These are phyloP conservation scores for Diarsia mendica DNA, from an alignment of 2,888 invertebrate genomes.

Conservation along the genomic window DNA sequence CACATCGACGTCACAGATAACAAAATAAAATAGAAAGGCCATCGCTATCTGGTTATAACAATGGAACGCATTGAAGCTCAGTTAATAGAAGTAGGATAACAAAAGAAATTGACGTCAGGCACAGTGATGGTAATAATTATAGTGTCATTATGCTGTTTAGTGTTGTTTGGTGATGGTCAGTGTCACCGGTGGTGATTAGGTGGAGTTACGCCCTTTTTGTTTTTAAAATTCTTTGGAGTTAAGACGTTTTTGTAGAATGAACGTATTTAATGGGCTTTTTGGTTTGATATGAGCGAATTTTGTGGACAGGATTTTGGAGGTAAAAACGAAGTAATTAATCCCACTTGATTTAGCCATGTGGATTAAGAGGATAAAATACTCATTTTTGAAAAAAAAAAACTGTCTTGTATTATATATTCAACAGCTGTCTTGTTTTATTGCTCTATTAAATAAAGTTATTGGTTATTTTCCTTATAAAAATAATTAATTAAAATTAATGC, in stretches of 20 bases:
- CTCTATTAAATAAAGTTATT: not conserved
- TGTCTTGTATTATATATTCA: not conserved
- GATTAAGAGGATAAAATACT: not conserved
- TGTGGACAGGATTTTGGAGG: not conserved
- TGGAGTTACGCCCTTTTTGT: not conserved
- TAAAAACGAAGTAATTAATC: not conserved
- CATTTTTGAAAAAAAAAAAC: not conserved
- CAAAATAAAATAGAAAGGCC: conserved; percentile 55
- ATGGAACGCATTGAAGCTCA: conserved; percentile 41
- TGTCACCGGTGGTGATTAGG: conserved; percentile 34
- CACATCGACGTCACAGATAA: conserved; percentile 47
- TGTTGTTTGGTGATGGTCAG: conserved; percentile 53
- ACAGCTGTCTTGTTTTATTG: too few relatives aligned
- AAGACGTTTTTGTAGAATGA: not conserved
- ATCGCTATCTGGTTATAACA: conserved; percentile 29
- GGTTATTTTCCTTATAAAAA: not conserved
- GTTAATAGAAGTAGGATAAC: conserved; percentile 56
- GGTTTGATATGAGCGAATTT: not conserved
- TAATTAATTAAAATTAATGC: not conserved
- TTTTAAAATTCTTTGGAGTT: not conserved
- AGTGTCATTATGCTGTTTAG: conserved; percentile 59
- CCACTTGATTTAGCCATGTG: not conserved
- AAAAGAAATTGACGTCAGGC: conserved; percentile 65
- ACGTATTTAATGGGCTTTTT: not conserved
- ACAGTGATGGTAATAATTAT: conserved; percentile 66